Conservation (phyloP, 2,888 invertebrate species). For the Tortrix viridana region DNA sequence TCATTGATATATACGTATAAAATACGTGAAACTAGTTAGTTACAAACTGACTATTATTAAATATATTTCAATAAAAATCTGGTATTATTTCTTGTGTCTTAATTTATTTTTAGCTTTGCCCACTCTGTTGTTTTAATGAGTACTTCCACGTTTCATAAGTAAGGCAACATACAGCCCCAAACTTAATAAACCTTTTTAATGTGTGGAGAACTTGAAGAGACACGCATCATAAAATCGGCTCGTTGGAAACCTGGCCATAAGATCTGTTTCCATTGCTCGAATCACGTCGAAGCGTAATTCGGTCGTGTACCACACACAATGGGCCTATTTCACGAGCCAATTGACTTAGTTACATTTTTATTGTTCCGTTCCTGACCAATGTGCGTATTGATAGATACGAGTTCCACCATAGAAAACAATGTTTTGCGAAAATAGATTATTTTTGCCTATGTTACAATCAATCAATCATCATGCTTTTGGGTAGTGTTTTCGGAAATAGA, state of each 20-base stretch:
- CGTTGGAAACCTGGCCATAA: conserved; percentile 15
- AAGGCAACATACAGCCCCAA: background rate
- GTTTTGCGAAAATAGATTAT: no score
- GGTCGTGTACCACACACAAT: conserved; percentile 72
- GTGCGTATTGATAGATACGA: conserved; percentile 31
- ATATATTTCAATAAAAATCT: no score
- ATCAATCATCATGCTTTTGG: no score
- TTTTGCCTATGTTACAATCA: no score
- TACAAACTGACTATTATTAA: no score
- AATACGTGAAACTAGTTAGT: no score
- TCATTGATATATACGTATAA: no score
- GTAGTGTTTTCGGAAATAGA: no score
- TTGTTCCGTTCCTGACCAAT: conserved; percentile 40
- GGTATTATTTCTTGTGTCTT: no score
- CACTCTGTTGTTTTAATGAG: no score
- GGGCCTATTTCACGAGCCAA: conserved; percentile 77
- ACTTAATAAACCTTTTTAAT: conserved; percentile 1
- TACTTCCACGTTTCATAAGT: background rate
- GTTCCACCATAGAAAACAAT: no score
- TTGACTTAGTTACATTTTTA: conserved; percentile 68
- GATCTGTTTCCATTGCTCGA: conserved; percentile 15
- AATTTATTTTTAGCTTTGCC: no score
- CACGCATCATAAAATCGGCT: conserved; percentile 30
- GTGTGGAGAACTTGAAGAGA: conserved; percentile 17
- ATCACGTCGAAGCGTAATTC: conserved; percentile 59